Base-by-base conservation (phyloP, 1,140 invertebrate genomes). In the Aphis gossypii region DNA sequence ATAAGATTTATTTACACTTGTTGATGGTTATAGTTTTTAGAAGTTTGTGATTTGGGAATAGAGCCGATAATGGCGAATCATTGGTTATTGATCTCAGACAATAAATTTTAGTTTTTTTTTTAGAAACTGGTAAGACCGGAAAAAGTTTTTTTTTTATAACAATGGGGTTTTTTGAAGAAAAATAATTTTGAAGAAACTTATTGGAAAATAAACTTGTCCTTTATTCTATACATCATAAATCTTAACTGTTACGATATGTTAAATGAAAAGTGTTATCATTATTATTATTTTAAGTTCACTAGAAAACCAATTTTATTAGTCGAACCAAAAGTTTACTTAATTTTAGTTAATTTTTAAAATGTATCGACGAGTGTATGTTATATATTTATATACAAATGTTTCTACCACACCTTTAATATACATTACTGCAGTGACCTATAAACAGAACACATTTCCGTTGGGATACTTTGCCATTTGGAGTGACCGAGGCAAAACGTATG, bases 331-430 rank as follows among this genome's bases (percentile, higher is more conserved):
- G n/a, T 35, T 18, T 11, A n/a, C 30, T 18, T 4, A 76, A 76
- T 76, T 76, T n/a, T 35, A n/a, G 60, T 76, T 76, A 76, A 76
- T 76, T n/a, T 76, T 76, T 76, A n/a, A 35, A 76, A 76, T 76
- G 60, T n/a, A 18, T 76, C 30, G 30, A 76, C 14, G 11, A n/a
- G 60, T 76, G 18, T n/a, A 18, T 76, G 14, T 76, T 35, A n/a
- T n/a, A 76, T 76, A n/a, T 76, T 76, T 76, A 76, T 76, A 76
- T 11, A 76, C 14, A 76, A 76, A 76, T 76, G 60, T n/a, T 76
- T 14, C 1, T 76, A 76, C 60, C 60, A 76, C 60, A 76, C 60
- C n/a, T 76, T 14, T 76, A 76, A 6, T 76, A 76, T 35, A 76
- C 30, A 76, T 76, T 76, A 76, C 14, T 76, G 14, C 5, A 76